Evolutionary conservation across 2,797 vertebrate genomes (phyloP).

Genomic region (Oreortyx pictus): DNA sequence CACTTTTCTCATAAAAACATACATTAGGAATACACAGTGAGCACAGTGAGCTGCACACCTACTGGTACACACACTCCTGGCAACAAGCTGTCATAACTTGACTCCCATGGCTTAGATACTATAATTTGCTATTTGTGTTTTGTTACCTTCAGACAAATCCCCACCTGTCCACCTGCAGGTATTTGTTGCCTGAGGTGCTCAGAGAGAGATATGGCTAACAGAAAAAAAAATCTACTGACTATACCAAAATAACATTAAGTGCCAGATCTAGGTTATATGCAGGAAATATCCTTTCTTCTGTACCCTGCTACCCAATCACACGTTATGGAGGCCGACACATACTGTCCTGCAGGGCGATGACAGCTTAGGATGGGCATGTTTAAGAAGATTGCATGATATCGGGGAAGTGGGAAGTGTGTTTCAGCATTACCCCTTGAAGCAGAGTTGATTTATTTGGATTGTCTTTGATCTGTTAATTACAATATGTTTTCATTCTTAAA

Average conservation of each 20-base stretch:
- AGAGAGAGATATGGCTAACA: neutral
- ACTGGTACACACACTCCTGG: neutral
- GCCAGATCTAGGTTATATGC: neutral
- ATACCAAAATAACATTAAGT: neutral
- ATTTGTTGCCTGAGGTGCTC: constrained; percentile 13
- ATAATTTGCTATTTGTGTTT: constrained; percentile 36
- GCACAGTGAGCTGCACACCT: neutral
- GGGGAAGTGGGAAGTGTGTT: constrained; percentile 11
- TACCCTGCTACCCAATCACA: neutral
- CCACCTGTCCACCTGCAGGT: constrained; percentile 33
- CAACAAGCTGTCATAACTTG: constrained; percentile 25
- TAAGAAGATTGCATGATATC: constrained; percentile 12
- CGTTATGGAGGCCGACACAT: neutral
- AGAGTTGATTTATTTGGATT: constrained; percentile 26
- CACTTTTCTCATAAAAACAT: neutral
- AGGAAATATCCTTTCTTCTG: constrained; percentile 5
- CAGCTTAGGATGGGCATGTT: constrained; percentile 6
- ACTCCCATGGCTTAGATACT: neutral
- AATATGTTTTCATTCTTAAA: constrained; percentile 40
- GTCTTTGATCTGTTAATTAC: constrained; percentile 61
- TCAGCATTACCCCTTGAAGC: constrained; percentile 19
- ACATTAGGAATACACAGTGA: neutral
- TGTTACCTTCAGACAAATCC: constrained; percentile 54
- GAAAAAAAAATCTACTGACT: constrained; percentile 2
- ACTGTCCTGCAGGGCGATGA: constrained; percentile 31